Base-by-base conservation (phyloP, 1,140 invertebrate species). In the Eumeta japonica region DNA sequence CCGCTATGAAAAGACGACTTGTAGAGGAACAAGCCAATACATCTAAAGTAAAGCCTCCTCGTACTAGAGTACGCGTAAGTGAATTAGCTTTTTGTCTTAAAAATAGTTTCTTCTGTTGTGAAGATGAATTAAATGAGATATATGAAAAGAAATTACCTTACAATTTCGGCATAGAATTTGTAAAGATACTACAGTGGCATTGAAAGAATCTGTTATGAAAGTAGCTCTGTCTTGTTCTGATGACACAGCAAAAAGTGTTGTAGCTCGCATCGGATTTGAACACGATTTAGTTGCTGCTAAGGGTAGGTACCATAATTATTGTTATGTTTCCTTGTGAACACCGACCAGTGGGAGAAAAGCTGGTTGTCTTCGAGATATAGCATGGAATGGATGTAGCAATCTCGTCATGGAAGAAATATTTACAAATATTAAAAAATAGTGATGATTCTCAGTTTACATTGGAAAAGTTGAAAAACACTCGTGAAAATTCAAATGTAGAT, bases 221-320 rank as follows among this genome's bases (percentile, higher is more conserved):
- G 13, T 30, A 57, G 55, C 55, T 52, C 37, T 27, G 41, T 19
- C 20, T 50, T 51, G 50, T 51, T 36, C 28, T 28, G 52, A 60
- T 59, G 48, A 16, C 41, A 10, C 43, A 43, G 46, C 50, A 60
- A 49, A 55, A 50, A 38, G 48, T 48, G 43, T 61, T 50, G 5
- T 49, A 48, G 35, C 44, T 35, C 46, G 54, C 30, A 31, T 55
- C 18, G 35, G 46, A 28, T 58, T 42, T 45, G 48, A 55, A 50
- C 42, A 39, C 49, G 52, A 60, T 57, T 60, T 62, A 53, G 45
- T 63, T 45, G 55, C 56, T 56, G 41, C 50, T 49, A 48, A 61
- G 41, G 53, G 52, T 40, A 58, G 51, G 34, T 62, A 62, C 45
- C 58, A 61, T 51, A 7, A 33, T 14, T 38, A 49, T 46, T 65